A percentile compares a stretch with the other conserved stretches of the same genome.
Evolutionary conservation across 2,113 vertebrate genomes (phyloP).

Genomic region (Numenius arquata): DNA sequence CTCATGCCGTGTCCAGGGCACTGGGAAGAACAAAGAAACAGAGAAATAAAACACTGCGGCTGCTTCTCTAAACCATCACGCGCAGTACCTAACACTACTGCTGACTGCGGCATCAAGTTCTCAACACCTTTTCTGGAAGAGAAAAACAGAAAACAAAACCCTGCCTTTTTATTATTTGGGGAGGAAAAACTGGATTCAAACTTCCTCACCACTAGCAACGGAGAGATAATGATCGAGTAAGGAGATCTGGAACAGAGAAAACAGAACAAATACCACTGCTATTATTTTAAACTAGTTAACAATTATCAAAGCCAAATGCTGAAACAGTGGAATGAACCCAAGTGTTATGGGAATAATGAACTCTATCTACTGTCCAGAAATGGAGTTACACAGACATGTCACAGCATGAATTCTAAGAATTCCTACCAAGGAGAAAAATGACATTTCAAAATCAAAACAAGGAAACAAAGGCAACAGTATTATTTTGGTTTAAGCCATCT

Average conservation of each 20-base stretch:
- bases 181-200: background rate
- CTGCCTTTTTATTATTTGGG: background rate
- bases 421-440: background rate
- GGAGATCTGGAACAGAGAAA: background rate
- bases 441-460: background rate
- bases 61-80: background rate
- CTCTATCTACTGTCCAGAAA: background rate
- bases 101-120: background rate
- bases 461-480: background rate
- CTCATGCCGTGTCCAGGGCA: slow-evolving; percentile 93
- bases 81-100: background rate
- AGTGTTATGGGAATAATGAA: background rate
- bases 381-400: background rate
- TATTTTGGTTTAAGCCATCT: background rate
- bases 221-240: background rate
- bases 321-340: background rate
- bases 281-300: background rate
- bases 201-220: background rate
- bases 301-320: background rate
- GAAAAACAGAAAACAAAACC: background rate
- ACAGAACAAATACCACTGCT: background rate
- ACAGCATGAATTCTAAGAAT: background rate
- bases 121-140: background rate
- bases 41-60: background rate
- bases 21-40: slow-evolving; percentile 66